These are phyloP conservation scores for Notolabrus celidotus DNA, from an alignment of 2,797 vertebrate species.

Conservation along the genomic window DNA sequence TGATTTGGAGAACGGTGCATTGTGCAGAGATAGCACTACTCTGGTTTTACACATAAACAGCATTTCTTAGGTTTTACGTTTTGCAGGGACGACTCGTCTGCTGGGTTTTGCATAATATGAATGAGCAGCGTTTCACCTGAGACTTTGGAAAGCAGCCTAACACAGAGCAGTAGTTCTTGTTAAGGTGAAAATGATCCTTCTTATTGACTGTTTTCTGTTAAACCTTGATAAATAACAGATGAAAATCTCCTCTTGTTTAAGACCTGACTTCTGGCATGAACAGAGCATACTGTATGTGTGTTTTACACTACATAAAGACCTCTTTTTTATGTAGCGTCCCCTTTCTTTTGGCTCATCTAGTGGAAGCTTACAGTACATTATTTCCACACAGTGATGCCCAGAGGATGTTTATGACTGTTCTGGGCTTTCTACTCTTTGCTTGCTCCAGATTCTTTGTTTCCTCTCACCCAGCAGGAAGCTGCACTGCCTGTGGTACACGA, in stretches of 20 bases:
- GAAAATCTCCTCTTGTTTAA: neutral
- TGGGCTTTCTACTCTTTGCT: neutral
- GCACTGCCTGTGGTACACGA: conserved; percentile 89
- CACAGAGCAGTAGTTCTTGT: neutral
- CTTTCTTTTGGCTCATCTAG: neutral
- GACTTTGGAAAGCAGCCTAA: neutral
- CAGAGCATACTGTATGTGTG: neutral
- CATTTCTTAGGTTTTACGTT: conserved; percentile 18
- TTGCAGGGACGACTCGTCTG: conserved; percentile 8
- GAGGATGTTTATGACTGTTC: neutral
- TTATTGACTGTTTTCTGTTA: conserved; percentile 3
- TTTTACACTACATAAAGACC: neutral
- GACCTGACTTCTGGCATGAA: neutral
- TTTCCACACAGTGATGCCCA: too few relatives aligned
- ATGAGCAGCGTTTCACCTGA: conserved; percentile 18
- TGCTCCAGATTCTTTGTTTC: neutral
- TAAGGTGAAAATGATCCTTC: conserved; percentile 2
- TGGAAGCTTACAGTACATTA: neutral
- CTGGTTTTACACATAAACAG: conserved; percentile 20
- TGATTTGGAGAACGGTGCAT: conserved; percentile 27
- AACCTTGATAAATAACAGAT: neutral
- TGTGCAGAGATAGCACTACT: conserved; percentile 20
- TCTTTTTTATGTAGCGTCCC: neutral
- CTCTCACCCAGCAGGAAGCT: conserved; percentile 86
- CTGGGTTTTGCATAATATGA: conserved; percentile 7